phyloP scores from a whole-genome alignment of 2,888 invertebrate species.

The Agrotis exclamationis region DNA sequence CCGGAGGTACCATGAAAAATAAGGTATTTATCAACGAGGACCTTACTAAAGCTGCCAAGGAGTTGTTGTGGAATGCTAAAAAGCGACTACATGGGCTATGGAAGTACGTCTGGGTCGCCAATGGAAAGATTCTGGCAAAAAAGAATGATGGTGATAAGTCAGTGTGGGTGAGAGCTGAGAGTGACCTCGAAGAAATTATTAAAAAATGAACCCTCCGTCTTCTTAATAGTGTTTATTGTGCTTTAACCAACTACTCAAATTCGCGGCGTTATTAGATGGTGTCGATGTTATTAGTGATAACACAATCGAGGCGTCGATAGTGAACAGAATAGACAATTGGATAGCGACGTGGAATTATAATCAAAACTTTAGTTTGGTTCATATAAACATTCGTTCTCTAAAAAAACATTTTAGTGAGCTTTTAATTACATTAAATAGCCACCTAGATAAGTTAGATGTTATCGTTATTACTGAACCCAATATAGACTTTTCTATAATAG shows the following conservation, averaged over 20 bases:
- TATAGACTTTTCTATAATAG: not conserved
- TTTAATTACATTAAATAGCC: not conserved
- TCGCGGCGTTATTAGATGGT: not conserved
- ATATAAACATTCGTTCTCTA: no score
- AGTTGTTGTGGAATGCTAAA: not conserved
- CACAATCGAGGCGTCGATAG: not conserved
- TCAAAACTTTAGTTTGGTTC: not conserved
- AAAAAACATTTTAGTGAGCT: constrained; percentile 1
- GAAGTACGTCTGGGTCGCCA: not conserved
- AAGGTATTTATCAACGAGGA: no score
- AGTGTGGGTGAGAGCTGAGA: not conserved
- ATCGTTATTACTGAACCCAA: not conserved
- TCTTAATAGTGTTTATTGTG: not conserved
- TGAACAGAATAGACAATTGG: constrained; percentile 1
- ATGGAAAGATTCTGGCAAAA: not conserved
- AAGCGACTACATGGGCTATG: not conserved
- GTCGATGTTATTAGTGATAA: not conserved
- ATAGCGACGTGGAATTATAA: not conserved
- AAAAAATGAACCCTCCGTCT: not conserved
- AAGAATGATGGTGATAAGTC: not conserved
- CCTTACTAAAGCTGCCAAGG: no score
- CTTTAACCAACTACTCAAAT: not conserved
- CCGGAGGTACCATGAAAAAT: not conserved
- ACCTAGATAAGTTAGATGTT: not conserved
- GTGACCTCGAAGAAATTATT: not conserved